Evolutionary conservation across 2,888 invertebrate species (phyloP).

Genomic region (Stenotaenia linearis): DNA sequence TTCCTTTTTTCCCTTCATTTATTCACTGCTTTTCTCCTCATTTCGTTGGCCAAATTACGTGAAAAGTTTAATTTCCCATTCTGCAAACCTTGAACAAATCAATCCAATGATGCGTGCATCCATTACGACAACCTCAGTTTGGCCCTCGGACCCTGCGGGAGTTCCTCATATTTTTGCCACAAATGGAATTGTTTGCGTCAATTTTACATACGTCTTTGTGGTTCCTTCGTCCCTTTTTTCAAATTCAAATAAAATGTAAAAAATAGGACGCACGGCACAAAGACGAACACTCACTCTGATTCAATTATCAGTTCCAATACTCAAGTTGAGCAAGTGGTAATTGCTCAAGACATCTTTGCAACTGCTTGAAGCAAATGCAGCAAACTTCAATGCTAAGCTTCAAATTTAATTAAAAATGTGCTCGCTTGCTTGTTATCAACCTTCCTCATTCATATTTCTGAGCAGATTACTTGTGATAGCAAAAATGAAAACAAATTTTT

Average conservation of each 20-base stretch:
- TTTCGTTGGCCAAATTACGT: background rate
- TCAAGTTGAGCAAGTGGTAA: background rate
- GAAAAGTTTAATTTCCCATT: background rate
- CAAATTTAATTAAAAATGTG: background rate
- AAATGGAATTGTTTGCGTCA: background rate
- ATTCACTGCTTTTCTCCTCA: too few relatives aligned
- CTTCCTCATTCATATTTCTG: background rate
- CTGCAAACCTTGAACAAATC: background rate
- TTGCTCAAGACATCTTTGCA: background rate
- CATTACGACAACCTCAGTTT: background rate
- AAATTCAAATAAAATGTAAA: background rate
- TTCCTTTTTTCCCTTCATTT: background rate
- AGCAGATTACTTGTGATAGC: background rate
- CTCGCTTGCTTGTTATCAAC: background rate
- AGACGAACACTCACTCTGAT: background rate
- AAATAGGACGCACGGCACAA: background rate
- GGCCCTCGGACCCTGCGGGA: background rate
- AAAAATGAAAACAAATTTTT: background rate
- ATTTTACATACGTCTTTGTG: background rate
- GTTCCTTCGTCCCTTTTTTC: background rate
- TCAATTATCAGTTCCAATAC: background rate
- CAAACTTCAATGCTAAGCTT: background rate
- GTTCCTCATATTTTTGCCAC: background rate
- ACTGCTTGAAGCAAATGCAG: background rate
- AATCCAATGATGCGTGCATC: background rate